These are phyloP conservation scores for Prunella strophiata DNA, from an alignment of 2,797 vertebrate species.

Conservation along the genomic window DNA sequence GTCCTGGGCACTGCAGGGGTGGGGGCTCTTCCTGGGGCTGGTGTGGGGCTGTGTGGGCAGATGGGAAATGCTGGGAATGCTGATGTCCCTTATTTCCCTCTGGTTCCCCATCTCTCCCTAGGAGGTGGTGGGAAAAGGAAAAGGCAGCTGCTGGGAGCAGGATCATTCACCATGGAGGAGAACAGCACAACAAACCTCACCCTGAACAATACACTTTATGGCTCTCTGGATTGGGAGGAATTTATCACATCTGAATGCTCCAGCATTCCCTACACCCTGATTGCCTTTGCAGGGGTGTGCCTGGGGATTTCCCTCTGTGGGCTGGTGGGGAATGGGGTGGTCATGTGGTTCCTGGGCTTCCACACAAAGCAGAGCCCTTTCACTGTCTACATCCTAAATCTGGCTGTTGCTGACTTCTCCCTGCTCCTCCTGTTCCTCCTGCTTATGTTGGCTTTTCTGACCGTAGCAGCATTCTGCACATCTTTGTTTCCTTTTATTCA, in stretches of 20 bases:
- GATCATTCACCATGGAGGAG: not conserved
- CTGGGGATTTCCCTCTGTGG: slow-evolving; percentile 14
- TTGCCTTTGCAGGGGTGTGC: not conserved
- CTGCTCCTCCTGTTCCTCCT: slow-evolving; percentile 40
- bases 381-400: slow-evolving; percentile 60
- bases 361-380: slow-evolving; percentile 50
- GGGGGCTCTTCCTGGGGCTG: not conserved
- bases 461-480: not conserved
- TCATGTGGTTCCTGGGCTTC: slow-evolving; percentile 72
- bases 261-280: rapidly evolving
- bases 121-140: not conserved
- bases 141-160: not conserved
- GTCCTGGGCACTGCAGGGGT: not conserved
- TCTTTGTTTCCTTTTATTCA: not conserved
- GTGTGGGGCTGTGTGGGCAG: not conserved
- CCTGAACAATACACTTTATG: rapidly evolving
- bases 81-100: not conserved
- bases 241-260: not conserved
- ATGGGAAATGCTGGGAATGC: not conserved
- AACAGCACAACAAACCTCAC: not conserved
- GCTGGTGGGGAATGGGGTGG: slow-evolving; percentile 51
- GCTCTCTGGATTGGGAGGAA: rapidly evolving
- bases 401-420: slow-evolving; percentile 54
- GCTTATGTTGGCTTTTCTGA: not conserved
- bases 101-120: not conserved